These are phyloP conservation scores for Heliornis fulica DNA, from an alignment of 2,113 vertebrate species.

Conservation along the genomic window DNA sequence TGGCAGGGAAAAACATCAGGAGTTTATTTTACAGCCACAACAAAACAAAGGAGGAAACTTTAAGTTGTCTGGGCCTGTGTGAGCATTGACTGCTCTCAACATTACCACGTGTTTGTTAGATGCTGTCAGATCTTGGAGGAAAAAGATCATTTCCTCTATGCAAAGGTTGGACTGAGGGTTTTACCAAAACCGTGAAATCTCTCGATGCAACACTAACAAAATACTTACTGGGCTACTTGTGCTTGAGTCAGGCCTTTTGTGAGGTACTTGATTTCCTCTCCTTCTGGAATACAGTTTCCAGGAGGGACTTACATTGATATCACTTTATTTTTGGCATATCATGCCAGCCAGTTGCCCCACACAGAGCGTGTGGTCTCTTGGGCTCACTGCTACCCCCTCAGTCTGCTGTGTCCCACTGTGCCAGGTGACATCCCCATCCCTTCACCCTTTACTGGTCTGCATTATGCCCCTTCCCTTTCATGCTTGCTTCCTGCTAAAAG, in stretches of 20 bases:
- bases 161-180: not conserved
- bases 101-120: not conserved
- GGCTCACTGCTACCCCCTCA: not conserved
- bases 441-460: not conserved
- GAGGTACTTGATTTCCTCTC: not conserved
- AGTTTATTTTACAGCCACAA: conserved; percentile 58
- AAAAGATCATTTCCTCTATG: not conserved
- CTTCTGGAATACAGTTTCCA: not conserved
- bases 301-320: not conserved
- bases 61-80: conserved; percentile 34
- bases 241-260: not conserved
- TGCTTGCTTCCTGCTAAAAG: not conserved
- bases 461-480: not conserved
- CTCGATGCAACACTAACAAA: not conserved
- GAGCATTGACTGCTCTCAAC: not conserved
- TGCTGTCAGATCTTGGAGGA: not conserved
- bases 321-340: not conserved
- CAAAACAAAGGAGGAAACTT: conserved; percentile 69
- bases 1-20: conserved; percentile 23
- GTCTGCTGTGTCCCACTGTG: not conserved
- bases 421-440: rapidly evolving
- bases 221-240: not conserved
- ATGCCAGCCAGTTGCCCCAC: not conserved
- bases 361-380: not conserved
- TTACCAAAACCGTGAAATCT: not conserved